A percentile compares a stretch with the other conserved stretches of the same genome.
phyloP scores from a whole-genome alignment of 2,888 invertebrate genomes.

The Linnaemya tessellans region DNA sequence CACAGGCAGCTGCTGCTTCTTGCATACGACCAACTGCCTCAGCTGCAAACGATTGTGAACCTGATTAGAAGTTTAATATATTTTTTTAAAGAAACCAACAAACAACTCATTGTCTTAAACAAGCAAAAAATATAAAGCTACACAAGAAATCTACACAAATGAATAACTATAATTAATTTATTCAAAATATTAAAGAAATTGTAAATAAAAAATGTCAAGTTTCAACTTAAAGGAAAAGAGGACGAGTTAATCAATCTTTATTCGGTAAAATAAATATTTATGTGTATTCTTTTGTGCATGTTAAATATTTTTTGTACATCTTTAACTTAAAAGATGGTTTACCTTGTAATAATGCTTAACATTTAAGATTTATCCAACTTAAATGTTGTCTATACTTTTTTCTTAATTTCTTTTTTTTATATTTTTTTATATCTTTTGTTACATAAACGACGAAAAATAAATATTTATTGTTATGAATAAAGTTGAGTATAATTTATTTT shows the following conservation, averaged over 20 bases:
- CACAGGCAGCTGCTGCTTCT: slow-evolving; percentile 51
- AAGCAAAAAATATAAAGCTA: slow-evolving; percentile 45
- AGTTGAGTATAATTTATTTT: slow-evolving; percentile 58
- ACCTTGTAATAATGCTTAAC: slow-evolving; percentile 32
- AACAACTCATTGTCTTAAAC: slow-evolving; percentile 65
- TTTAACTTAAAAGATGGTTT: slow-evolving; percentile 19
- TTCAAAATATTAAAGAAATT: slow-evolving; percentile 52
- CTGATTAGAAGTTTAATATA: slow-evolving; percentile 72
- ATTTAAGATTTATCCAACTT: slow-evolving; percentile 42
- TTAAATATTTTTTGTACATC: slow-evolving; percentile 39
- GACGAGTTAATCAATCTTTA: not conserved
- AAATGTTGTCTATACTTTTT: slow-evolving; percentile 46
- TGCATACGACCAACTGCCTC: slow-evolving; percentile 72
- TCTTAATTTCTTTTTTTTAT: slow-evolving; percentile 34
- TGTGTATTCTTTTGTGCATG: slow-evolving; percentile 9
- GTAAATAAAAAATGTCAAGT: slow-evolving; percentile 50
- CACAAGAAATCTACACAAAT: slow-evolving; percentile 69
- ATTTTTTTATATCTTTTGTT: slow-evolving; percentile 43
- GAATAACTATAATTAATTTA: slow-evolving; percentile 54
- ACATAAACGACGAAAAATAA: slow-evolving; percentile 31
- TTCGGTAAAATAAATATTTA: slow-evolving; percentile 10
- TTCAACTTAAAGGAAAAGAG: slow-evolving; percentile 31
- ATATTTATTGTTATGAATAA: slow-evolving; percentile 49
- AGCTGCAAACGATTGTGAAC: slow-evolving; percentile 73
- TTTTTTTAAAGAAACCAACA: slow-evolving; percentile 48